Base-by-base conservation (phyloP, 2,888 invertebrate species). In the Phortica okadai region DNA sequence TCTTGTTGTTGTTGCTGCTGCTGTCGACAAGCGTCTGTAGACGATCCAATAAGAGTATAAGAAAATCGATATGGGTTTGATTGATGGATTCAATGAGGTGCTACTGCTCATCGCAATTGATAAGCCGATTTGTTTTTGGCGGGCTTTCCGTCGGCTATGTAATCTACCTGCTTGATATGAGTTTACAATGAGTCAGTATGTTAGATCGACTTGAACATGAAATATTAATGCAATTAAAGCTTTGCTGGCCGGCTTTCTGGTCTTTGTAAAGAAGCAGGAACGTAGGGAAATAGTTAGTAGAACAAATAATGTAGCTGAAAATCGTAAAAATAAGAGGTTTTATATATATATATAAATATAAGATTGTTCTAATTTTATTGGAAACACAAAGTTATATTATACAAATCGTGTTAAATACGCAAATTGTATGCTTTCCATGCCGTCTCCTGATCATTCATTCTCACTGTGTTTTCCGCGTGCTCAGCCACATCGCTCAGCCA, bases 141-240 rank as follows among this genome's bases (percentile, higher is more conserved):
- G 50, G 50, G 6, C 6, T 50, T 50, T 50, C 50, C 10, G 6
- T 6, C 6, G 50, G 2, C 6, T 50, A 50, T 50, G 14, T 50
- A 50, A 50, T 50, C 6, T 2, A 50, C 50, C 50, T 50, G 2
- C 10, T 50, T 3, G 50, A 11, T 50, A 50, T 50, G 6, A 33
- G 4, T 33, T 33, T 33, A 33, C 33, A 33, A 54, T 54, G 54
- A 54, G 54, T 54, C n/a, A 54, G n/a, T 54, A 5, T n/a, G 56
- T 56, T 56, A 16, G n/a, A 56, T 56, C n/a, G 56, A 56, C n/a
- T 56, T 56, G 56, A 56, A 11, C 56, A 56, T 56, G 56, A 56
- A 56, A 56, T n/a, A 56, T 56, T 4, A 62, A 62, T 62, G 5
- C 8, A 8, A 21, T 5, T 10, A n/a, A 62, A 16, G 21, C 10